Evolutionary conservation across 2,888 invertebrate species (phyloP), one percentile per base, ranked within the genome.

Genomic region (Hyposoter dolosus): DNA sequence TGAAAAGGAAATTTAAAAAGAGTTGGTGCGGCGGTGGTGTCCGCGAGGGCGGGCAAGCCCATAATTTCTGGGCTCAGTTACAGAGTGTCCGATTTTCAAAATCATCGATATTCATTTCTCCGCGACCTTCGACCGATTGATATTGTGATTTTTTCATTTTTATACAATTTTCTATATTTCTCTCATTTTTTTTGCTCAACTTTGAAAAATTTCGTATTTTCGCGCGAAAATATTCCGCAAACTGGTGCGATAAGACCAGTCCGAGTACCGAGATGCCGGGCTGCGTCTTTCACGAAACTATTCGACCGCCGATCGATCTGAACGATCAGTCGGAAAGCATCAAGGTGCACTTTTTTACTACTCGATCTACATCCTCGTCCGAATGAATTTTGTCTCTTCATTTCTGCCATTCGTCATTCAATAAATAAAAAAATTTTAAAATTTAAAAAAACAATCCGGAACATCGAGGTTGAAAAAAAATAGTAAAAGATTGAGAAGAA

Each of bases 231-330:
- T 66, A 83, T 86, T 79, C 50, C 53, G 71, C 65, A 35, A 66
- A 81, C 78, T 56, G 72, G 45, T 63, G 85, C 15, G 78, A 77
- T 10, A 32, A 71, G 78, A 68, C 81, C 68, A 74, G 86, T 83
- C 81, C 81, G 84, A 68, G 81, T 69, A 79, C 68, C 89, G 88
- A 90, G 84, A 92, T 92, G 93, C 91, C 93, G 89, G 90, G 96
- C 94, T 97, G 97, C 94, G 95, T 95, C 91, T 95, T 95, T 90
- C 96, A 96, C 86, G 95, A 96, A 90, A 96, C 97, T 83, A 96
- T 98, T 90, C 96, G 96, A 91, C 95, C 96, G 88, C 98, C 98
- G 87, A 96, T 98, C 93, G 97, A 96, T 94, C 95, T 97, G 89
- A 95, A 93, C 92, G 96, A 96, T 90, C 97, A 97, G 92, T 98